Evolutionary conservation across 2,113 vertebrate species (phyloP).

Genomic region (Cromileptes altivelis): DNA sequence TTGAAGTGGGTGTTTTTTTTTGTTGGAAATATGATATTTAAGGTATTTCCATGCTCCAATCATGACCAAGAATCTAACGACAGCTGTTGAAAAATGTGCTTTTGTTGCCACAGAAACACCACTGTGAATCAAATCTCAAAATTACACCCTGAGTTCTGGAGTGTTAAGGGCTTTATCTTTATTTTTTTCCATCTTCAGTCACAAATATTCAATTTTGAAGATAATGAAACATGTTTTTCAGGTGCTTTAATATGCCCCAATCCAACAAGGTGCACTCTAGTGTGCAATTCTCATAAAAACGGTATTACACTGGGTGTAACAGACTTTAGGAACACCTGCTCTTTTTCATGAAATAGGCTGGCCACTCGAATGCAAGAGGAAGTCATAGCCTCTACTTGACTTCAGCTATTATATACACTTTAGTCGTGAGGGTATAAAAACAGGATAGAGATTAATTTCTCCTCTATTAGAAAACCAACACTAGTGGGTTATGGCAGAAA

Average conservation of each 20-base stretch:
- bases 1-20: too few relatives aligned
- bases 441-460: neutral
- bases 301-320: neutral
- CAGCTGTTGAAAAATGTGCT: neutral
- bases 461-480: conserved; percentile 13
- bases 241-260: conserved; percentile 5
- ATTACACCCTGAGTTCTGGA: neutral
- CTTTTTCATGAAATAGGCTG: conserved; percentile 25
- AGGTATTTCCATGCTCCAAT: neutral
- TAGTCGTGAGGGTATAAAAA: conserved; percentile 20
- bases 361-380: conserved; percentile 21
- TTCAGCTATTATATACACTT: conserved; percentile 32
- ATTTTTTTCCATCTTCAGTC: neutral
- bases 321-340: conserved; percentile 18
- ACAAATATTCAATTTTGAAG: neutral
- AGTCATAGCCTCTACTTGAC: conserved; percentile 30
- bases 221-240: conserved; percentile 9
- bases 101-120: neutral
- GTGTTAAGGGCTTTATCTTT: neutral
- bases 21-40: neutral
- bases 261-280: conserved; percentile 8
- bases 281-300: conserved; percentile 38
- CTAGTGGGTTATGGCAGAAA: neutral
- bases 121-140: neutral
- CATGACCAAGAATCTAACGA: neutral